These are phyloP conservation scores for Hydrolagus affinis DNA, from an alignment of 2,113 vertebrate genomes.

Conservation along the genomic window DNA sequence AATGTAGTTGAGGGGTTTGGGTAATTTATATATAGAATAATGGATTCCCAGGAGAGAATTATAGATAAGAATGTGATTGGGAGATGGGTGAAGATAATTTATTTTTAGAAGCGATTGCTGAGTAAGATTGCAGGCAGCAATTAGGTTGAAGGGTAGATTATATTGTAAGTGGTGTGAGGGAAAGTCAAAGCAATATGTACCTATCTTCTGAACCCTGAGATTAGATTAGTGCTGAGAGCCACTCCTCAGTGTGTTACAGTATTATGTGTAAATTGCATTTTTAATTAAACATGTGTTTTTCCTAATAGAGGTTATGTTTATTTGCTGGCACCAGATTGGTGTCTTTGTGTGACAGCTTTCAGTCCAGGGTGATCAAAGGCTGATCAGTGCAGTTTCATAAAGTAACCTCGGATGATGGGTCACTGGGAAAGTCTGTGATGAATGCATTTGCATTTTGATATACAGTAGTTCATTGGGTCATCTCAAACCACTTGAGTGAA, in stretches of 20 bases:
- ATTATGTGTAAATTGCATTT: background rate
- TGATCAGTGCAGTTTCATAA: too few species aligned
- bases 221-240: background rate
- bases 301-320: background rate
- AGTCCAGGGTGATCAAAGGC: too few species aligned
- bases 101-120: too few species aligned
- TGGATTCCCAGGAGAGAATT: background rate
- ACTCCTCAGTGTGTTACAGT: background rate
- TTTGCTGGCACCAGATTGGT: too few species aligned
- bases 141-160: background rate
- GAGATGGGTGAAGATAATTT: too few species aligned
- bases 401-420: too few species aligned
- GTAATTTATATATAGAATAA: background rate
- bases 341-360: background rate
- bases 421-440: too few species aligned
- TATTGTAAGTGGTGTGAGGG: background rate
- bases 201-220: background rate
- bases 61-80: too few species aligned
- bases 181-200: background rate
- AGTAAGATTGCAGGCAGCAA: background rate
- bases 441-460: too few species aligned
- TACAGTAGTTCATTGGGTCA: too few species aligned
- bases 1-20: background rate
- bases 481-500: too few species aligned
- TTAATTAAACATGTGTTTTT: background rate